A percentile compares a stretch with the other conserved stretches of the same genome.
Conservation (phyloP, 2,888 invertebrate genomes). For the Cephus nigrinus region DNA sequence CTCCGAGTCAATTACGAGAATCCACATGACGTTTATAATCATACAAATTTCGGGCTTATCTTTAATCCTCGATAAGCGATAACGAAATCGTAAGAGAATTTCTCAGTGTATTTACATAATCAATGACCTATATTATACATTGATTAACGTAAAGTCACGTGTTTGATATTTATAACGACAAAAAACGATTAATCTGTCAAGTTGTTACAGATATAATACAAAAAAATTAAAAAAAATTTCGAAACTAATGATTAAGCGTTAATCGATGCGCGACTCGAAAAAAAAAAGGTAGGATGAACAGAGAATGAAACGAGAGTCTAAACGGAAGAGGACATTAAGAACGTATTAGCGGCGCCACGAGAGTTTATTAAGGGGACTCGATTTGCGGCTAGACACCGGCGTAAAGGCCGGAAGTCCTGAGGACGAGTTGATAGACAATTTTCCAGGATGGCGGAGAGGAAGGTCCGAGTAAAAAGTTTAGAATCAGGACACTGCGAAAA, state of each 20-base stretch:
- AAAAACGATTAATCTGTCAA: background rate
- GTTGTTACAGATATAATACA: background rate
- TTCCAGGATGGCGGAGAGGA: background rate
- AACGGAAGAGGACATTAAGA: background rate
- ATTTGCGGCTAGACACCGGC: background rate
- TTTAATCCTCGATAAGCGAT: background rate
- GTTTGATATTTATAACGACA: background rate
- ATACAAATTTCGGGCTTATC: background rate
- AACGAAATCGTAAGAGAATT: background rate
- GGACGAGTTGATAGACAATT: background rate
- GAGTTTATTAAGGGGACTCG: background rate
- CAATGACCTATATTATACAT: background rate
- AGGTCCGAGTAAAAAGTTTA: background rate
- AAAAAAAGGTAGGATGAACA: background rate
- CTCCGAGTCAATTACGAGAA: background rate
- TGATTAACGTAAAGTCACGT: background rate
- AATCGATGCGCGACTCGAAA: conserved; percentile 1
- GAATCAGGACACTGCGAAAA: background rate
- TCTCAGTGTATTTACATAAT: background rate
- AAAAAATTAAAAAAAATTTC: background rate
- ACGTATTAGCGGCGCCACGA: background rate
- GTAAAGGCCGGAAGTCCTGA: background rate
- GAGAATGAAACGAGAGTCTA: background rate
- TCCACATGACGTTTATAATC: background rate
- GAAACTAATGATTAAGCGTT: background rate